These are phyloP conservation scores for Vidua macroura DNA, from an alignment of 2,113 vertebrate genomes.

Conservation along the genomic window DNA sequence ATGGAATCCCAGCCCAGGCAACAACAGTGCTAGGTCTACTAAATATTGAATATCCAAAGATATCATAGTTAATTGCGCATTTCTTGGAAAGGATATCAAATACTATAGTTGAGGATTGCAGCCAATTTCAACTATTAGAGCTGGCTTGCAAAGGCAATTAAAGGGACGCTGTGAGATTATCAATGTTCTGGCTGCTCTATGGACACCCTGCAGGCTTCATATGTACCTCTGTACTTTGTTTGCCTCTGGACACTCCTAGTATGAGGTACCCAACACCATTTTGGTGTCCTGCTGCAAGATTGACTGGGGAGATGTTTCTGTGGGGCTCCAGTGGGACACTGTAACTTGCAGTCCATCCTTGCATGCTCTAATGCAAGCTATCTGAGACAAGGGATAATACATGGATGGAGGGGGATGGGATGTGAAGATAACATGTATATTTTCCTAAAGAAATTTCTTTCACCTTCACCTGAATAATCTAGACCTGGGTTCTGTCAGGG, in stretches of 20 bases:
- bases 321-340: neutral
- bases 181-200: neutral
- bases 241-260: neutral
- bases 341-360: neutral
- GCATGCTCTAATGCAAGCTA: neutral
- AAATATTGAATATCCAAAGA: neutral
- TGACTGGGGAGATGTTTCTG: fast-evolving
- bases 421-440: neutral
- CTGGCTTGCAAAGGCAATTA: neutral
- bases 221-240: neutral
- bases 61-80: neutral
- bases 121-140: neutral
- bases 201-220: neutral
- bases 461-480: neutral
- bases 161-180: neutral
- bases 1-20: neutral
- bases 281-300: neutral
- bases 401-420: neutral
- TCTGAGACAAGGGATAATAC: neutral
- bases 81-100: slow-evolving; percentile 5
- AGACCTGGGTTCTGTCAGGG: neutral
- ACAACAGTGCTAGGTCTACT: neutral
- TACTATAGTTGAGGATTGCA: neutral
- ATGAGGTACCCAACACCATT: neutral
- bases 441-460: neutral